A percentile compares a stretch with the other conserved stretches of the same genome.
These are phyloP conservation scores for Agrilus biguttatus DNA, from an alignment of 2,888 invertebrate genomes.

Conservation along the genomic window DNA sequence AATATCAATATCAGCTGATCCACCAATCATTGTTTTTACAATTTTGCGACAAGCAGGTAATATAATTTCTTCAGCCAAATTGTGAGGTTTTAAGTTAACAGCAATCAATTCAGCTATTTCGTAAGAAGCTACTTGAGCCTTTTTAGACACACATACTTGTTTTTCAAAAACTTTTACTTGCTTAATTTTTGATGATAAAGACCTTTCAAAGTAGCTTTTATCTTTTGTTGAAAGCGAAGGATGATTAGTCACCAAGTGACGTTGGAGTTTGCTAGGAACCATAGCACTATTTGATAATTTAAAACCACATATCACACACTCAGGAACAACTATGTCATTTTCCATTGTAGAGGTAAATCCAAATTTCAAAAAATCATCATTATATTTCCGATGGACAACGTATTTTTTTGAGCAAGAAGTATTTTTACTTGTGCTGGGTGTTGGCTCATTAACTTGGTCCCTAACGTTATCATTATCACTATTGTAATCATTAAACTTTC, in stretches of 20 bases:
- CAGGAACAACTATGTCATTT: no score
- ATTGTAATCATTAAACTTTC: no score
- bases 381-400: no score
- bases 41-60: slow-evolving; percentile 6
- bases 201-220: slow-evolving; percentile 5
- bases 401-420: no score
- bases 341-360: no score
- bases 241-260: slow-evolving; percentile 8
- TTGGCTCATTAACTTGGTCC: no score
- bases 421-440: no score
- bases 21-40: slow-evolving; percentile 6
- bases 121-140: slow-evolving; percentile 7
- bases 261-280: slow-evolving; percentile 10
- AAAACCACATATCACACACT: slow-evolving; percentile 3
- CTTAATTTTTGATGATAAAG: slow-evolving; percentile 1
- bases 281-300: slow-evolving; percentile 8
- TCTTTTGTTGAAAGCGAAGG: slow-evolving; percentile 8
- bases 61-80: slow-evolving; percentile 6
- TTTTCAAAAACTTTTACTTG: slow-evolving; percentile 7
- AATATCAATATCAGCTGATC: slow-evolving; percentile 3
- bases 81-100: slow-evolving; percentile 5
- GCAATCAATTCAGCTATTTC: slow-evolving; percentile 8
- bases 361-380: no score
- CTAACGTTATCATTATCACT: no score
- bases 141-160: slow-evolving; percentile 4